A percentile compares a stretch with the other conserved stretches of the same genome.
These are phyloP conservation scores for Octopus sinensis DNA, from an alignment of 1,140 invertebrate genomes.

Conservation along the genomic window DNA sequence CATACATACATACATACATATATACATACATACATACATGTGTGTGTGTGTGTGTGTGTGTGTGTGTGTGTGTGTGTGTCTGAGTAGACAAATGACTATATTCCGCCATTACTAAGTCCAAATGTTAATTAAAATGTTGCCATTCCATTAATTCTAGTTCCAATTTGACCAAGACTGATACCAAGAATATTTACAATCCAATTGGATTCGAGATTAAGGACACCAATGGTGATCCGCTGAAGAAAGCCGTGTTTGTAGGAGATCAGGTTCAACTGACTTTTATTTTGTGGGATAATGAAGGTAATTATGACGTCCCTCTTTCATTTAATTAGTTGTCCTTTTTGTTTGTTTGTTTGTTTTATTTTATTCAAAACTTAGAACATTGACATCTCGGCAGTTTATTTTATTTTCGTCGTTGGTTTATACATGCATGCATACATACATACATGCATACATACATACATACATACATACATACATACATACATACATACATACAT, in stretches of 20 bases:
- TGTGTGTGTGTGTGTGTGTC: too few relatives aligned
- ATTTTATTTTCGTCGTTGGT: background rate
- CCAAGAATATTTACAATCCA: conserved; percentile 8
- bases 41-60: too few relatives aligned
- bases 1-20: too few relatives aligned
- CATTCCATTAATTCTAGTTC: background rate
- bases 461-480: background rate
- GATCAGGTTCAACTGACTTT: background rate
- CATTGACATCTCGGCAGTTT: too few relatives aligned
- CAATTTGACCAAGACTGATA: background rate
- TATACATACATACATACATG: too few relatives aligned
- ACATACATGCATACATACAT: background rate
- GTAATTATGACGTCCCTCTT: background rate
- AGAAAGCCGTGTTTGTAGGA: background rate
- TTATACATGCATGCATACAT: background rate
- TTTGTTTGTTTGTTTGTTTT: too few relatives aligned
- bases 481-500: background rate
- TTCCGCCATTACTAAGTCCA: too few relatives aligned
- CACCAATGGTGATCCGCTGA: background rate
- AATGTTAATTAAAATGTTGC: background rate
- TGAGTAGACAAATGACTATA: too few relatives aligned
- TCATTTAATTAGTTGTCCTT: too few relatives aligned
- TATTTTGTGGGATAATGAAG: background rate
- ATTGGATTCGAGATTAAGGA: background rate
- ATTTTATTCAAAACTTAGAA: too few relatives aligned